Conservation (phyloP, 2,113 vertebrate species). For the Hippocampus barbouri region DNA sequence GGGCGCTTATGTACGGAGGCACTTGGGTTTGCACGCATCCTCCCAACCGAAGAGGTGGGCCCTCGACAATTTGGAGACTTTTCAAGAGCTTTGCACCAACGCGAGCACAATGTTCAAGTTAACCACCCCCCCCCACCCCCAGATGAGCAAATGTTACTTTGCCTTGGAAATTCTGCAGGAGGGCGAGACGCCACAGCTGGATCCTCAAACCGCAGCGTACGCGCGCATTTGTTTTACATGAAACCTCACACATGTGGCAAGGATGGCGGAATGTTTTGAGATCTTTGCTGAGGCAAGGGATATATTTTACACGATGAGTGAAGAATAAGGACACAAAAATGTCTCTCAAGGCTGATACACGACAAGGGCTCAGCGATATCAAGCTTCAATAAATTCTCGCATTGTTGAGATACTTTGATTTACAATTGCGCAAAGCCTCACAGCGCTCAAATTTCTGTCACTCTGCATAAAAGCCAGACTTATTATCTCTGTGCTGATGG, state of each 20-base stretch:
- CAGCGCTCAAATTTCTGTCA: too few relatives aligned
- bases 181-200: constrained; percentile 6
- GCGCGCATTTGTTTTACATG: neutral
- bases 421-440: too few relatives aligned
- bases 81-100: constrained; percentile 13
- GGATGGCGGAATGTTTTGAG: too few relatives aligned
- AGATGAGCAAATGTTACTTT: constrained; percentile 23
- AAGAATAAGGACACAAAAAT: too few relatives aligned
- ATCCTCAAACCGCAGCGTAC: constrained; percentile 9
- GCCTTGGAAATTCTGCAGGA: constrained; percentile 25
- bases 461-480: too few relatives aligned
- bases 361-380: too few relatives aligned
- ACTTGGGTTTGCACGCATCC: constrained; percentile 14
- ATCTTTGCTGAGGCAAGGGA: too few relatives aligned
- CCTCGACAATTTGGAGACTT: constrained; percentile 31
- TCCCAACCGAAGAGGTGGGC: constrained; percentile 7
- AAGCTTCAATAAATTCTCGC: too few relatives aligned
- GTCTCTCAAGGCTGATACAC: too few relatives aligned
- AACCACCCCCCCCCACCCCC: neutral
- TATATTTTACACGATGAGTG: too few relatives aligned
- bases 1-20: constrained; percentile 10
- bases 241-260: neutral
- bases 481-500: too few relatives aligned
- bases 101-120: constrained; percentile 19
- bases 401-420: too few relatives aligned